Percentiles rank a stretch among this genome's conserved stretches.
These are phyloP conservation scores for Peromyscus melanophrys DNA, from an alignment of 2,797 vertebrate genomes.

Conservation along the genomic window DNA sequence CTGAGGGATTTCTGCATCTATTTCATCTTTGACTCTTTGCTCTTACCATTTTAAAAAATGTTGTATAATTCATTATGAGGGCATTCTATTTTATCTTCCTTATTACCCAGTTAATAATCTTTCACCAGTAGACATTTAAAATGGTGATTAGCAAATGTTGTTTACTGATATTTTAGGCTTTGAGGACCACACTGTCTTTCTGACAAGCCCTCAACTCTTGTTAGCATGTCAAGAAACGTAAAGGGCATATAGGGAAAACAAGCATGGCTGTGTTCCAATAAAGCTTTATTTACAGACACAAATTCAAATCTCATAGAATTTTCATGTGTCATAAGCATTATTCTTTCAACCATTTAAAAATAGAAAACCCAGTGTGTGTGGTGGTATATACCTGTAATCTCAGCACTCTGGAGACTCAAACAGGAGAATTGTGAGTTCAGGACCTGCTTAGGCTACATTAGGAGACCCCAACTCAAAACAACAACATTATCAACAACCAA, in stretches of 20 bases:
- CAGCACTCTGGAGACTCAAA: not conserved
- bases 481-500: not conserved
- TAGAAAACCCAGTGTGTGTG: not conserved
- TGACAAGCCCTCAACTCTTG: not conserved
- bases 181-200: not conserved
- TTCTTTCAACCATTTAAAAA: conserved; percentile 19
- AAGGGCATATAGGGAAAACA: not conserved
- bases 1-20: not conserved
- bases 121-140: not conserved
- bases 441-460: not conserved
- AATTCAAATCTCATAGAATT: conserved; percentile 9
- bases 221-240: not conserved
- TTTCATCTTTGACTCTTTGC: not conserved
- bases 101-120: not conserved
- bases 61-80: not conserved
- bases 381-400: not conserved
- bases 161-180: conserved; percentile 31
- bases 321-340: conserved; percentile 23
- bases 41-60: not conserved
- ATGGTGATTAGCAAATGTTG: not conserved
- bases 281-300: not conserved
- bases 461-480: not conserved
- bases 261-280: not conserved
- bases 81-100: conserved; percentile 9
- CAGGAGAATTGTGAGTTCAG: not conserved